phyloP scores from a whole-genome alignment of 1,140 invertebrate species.

The Drosophila kikkawai region DNA sequence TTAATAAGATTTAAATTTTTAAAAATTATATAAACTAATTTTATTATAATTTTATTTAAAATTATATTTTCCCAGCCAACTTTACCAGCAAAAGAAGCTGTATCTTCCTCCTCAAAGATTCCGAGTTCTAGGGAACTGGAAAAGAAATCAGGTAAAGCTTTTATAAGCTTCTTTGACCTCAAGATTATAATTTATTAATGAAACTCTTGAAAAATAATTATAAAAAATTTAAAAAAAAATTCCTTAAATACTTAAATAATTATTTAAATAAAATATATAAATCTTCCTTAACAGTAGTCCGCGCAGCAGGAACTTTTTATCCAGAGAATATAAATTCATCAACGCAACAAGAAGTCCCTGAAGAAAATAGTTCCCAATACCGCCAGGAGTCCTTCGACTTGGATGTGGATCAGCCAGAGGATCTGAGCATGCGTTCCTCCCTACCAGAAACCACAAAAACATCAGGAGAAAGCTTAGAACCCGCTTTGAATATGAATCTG shows the following conservation, averaged over 20 bases:
- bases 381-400: neutral
- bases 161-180: too few species aligned
- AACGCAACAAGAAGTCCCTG: neutral
- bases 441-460: neutral
- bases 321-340: constrained; percentile 65
- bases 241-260: neutral
- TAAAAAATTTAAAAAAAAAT: neutral
- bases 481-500: constrained; percentile 51
- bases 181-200: too few species aligned
- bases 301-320: constrained; percentile 84
- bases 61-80: constrained; percentile 21
- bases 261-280: neutral
- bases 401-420: constrained; percentile 59
- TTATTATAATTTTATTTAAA: neutral
- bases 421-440: constrained; percentile 65
- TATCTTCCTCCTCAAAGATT: constrained; percentile 9
- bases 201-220: neutral
- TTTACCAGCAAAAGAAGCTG: neutral
- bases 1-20: too few species aligned
- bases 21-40: too few species aligned
- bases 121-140: constrained; percentile 26
- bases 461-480: neutral
- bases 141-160: constrained; percentile 47
- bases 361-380: neutral
- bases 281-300: constrained; percentile 72